phyloP scores from a whole-genome alignment of 1,140 invertebrate species.

The Drosophila fuyamai region DNA sequence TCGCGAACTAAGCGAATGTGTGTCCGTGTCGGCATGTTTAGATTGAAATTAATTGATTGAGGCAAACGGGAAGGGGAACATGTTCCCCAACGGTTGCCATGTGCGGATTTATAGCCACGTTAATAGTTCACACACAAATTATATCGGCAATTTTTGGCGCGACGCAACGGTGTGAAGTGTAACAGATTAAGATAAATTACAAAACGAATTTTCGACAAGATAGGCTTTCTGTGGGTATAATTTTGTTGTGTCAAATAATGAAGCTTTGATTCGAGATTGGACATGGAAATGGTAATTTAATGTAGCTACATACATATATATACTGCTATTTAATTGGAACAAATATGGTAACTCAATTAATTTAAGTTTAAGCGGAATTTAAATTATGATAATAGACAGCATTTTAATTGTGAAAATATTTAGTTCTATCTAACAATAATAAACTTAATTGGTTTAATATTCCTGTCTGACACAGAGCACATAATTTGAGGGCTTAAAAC shows the following conservation, averaged over 20 bases:
- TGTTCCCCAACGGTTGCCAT: constrained; percentile 43
- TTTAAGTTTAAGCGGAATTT: not conserved
- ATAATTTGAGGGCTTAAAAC: not conserved
- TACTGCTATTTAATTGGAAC: not conserved
- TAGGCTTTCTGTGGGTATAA: constrained; percentile 1
- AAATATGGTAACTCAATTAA: not conserved
- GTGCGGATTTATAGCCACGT: constrained; percentile 56
- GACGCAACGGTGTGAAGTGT: constrained; percentile 27
- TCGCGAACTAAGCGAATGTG: constrained; percentile 15
- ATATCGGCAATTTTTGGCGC: constrained; percentile 32
- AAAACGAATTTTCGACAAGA: constrained; percentile 13
- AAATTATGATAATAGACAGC: not conserved
- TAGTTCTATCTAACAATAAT: too few species aligned
- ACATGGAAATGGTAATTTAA: not conserved
- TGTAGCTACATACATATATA: not conserved
- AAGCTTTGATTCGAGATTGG: constrained; percentile 5
- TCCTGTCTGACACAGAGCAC: too few species aligned
- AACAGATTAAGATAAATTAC: constrained; percentile 54
- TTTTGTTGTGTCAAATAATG: constrained; percentile 6
- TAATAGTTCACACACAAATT: constrained; percentile 54
- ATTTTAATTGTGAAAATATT: not conserved
- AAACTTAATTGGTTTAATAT: not conserved
- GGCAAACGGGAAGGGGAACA: constrained; percentile 31
- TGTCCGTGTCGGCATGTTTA: constrained; percentile 51
- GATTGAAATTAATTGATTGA: constrained; percentile 72